Base-by-base conservation (phyloP, 2,113 vertebrate species). In the Pluvialis apricaria region DNA sequence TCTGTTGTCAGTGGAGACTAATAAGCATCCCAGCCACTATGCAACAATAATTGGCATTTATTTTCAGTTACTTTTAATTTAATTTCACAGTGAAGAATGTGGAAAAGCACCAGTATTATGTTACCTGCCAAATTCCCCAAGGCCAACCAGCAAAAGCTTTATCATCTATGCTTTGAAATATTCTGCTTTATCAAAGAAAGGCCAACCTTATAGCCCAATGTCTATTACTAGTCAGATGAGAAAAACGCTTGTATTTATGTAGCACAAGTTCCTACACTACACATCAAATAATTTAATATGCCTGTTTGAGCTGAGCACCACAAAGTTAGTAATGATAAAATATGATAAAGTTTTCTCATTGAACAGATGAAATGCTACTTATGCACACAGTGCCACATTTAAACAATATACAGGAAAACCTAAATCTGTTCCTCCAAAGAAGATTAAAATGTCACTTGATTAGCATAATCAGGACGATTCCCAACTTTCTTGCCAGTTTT, bases 401-500 rank as follows among this genome's bases (percentile, higher is more conserved):
- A 68, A 91, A 91, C 40, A 91, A 77, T 20, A 73, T 25, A 60
- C 9, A 69, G 45, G 38, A 82, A 77, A 90, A 65, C 13, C 20
- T 69, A 65, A 73, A 84, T 49, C 44, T 61, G 14, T 13, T 88
- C 54, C 34, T 90, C 25, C 51, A 73, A 91, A n/a, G 55, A 80
- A 89, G 62, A 91, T 34, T 49, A 69, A 88, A 93, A 82, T 45
- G 20, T 24, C 4, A 2, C 52, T 45, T 49, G 34, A 91, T 86
- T 86, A 95, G 36, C 79, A 91, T 76, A 85, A 94, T 51, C 86
- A 70, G 69, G 79, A 92, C 1, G 49, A 92, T 52, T 95, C 85
- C 52, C 69, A 57, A 57, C 55, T 75, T 86, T 79, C 82, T 71
- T 94, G 86, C 72, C 92, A 97, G 91, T 49, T 96, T 92, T 94